Conservation (phyloP, 2,113 vertebrate genomes). For the Callocephalon fimbriatum region DNA sequence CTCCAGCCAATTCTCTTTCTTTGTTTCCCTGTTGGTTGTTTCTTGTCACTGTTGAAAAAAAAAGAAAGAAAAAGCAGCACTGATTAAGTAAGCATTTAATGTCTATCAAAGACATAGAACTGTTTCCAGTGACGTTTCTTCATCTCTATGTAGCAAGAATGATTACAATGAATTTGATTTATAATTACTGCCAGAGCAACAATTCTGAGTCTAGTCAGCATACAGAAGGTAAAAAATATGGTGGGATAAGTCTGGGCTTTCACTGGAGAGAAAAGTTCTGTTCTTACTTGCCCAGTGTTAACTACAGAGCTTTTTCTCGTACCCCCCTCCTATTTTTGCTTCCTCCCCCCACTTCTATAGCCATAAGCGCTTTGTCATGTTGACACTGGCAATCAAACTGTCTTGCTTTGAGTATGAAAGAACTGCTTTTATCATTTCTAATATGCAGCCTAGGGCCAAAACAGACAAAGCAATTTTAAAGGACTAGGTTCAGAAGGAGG, state of each 20-base stretch:
- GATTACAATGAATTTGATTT: slow-evolving; percentile 31
- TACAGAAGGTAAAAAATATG: neutral
- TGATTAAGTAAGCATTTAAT: neutral
- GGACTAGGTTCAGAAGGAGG: slow-evolving; percentile 57
- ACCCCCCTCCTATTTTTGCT: neutral
- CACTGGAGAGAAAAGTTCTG: neutral
- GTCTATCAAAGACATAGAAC: neutral
- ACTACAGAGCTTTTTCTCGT: neutral
- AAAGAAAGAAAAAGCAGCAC: neutral
- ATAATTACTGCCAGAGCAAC: slow-evolving; percentile 45
- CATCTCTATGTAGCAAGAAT: slow-evolving; percentile 18
- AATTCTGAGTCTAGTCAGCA: slow-evolving; percentile 17
- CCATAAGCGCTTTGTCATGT: slow-evolving; percentile 50
- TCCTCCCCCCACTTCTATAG: neutral
- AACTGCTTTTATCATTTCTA: slow-evolving; percentile 75
- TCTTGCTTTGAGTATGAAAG: slow-evolving; percentile 62
- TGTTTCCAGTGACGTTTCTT: slow-evolving; percentile 7
- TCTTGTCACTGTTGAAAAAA: neutral
- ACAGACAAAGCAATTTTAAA: slow-evolving; percentile 61
- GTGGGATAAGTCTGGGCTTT: neutral
- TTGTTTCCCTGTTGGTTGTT: neutral
- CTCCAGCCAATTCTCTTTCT: neutral
- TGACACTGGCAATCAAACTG: slow-evolving; percentile 66
- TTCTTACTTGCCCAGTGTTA: slow-evolving; percentile 15
- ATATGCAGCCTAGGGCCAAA: slow-evolving; percentile 70